These are phyloP conservation scores for Peromyscus leucopus DNA, from an alignment of 2,113 vertebrate species.

Conservation along the genomic window DNA sequence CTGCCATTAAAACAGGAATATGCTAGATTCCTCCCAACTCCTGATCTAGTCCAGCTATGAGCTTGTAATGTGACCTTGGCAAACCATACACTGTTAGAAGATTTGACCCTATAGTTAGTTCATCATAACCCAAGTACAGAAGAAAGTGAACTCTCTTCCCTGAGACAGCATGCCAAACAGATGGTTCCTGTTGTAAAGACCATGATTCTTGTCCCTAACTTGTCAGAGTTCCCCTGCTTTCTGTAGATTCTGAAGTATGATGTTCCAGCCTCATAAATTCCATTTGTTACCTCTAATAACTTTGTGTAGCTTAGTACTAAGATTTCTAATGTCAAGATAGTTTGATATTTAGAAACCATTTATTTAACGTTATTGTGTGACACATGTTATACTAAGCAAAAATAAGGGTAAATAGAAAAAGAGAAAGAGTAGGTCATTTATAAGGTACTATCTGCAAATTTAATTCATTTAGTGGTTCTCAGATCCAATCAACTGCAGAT, in stretches of 20 bases:
- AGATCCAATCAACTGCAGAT: neutral
- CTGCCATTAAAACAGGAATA: neutral
- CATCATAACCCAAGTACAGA: neutral
- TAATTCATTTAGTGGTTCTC: slow-evolving; percentile 16
- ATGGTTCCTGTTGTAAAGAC: slow-evolving; percentile 11
- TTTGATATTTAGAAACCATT: neutral
- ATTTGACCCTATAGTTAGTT: neutral
- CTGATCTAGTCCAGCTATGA: neutral
- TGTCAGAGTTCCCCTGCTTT: neutral
- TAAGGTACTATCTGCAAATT: slow-evolving; percentile 53
- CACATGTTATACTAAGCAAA: neutral
- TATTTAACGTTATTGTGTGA: slow-evolving; percentile 34
- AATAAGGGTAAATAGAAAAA: neutral
- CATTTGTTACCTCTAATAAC: neutral
- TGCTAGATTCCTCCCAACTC: neutral
- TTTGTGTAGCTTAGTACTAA: slow-evolving; percentile 28
- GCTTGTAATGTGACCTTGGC: neutral
- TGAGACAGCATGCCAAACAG: neutral
- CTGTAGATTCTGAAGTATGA: neutral
- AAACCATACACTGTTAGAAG: neutral
- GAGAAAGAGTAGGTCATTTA: slow-evolving; percentile 2
- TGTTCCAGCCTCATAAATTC: neutral
- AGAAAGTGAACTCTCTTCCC: neutral
- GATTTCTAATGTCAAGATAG: neutral
- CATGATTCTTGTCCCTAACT: neutral